These are phyloP conservation scores for Anguilla marmorata DNA, from an alignment of 2,797 vertebrate species.

Conservation along the genomic window DNA sequence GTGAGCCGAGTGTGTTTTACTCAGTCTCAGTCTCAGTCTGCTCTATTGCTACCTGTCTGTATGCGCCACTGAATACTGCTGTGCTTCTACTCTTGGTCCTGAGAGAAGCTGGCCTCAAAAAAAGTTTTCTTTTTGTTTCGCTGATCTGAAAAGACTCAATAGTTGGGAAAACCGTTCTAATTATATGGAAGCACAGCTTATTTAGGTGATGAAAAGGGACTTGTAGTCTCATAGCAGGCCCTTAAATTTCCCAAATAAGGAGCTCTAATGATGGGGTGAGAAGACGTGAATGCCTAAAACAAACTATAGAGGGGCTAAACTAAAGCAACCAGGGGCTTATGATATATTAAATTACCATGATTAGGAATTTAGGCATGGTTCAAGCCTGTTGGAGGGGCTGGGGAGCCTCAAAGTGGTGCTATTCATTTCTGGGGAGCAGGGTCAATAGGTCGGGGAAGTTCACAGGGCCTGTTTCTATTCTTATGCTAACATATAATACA, in stretches of 20 bases:
- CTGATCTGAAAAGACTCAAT: conserved; percentile 75
- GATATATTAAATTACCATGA: conserved; percentile 99
- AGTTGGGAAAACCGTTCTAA: conserved; percentile 79
- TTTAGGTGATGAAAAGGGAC: conserved; percentile 79
- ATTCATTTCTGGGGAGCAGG: conserved; percentile 88
- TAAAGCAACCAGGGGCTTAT: conserved; percentile 88
- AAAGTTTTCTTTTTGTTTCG: conserved; percentile 65
- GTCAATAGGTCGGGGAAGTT: conserved; percentile 94
- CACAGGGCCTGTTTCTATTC: conserved; percentile 91
- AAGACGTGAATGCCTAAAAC: conserved; percentile 88
- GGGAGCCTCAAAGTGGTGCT: conserved; percentile 80
- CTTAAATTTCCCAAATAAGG: conserved; percentile 80
- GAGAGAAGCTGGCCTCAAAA: conserved; percentile 65
- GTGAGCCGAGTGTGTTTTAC: neutral
- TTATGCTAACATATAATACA: conserved; percentile 91
- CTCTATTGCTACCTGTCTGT: neutral
- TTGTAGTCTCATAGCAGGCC: conserved; percentile 77
- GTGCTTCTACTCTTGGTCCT: conserved; percentile 39
- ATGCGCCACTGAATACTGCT: neutral
- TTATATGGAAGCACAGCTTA: conserved; percentile 78
- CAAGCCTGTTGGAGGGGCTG: conserved; percentile 87
- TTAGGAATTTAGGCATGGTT: conserved; percentile 93
- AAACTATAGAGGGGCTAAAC: conserved; percentile 87
- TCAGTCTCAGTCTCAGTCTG: neutral
- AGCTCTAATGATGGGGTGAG: conserved; percentile 81